phyloP scores from a whole-genome alignment of 2,113 vertebrate genomes.

The Daboia siamensis region DNA sequence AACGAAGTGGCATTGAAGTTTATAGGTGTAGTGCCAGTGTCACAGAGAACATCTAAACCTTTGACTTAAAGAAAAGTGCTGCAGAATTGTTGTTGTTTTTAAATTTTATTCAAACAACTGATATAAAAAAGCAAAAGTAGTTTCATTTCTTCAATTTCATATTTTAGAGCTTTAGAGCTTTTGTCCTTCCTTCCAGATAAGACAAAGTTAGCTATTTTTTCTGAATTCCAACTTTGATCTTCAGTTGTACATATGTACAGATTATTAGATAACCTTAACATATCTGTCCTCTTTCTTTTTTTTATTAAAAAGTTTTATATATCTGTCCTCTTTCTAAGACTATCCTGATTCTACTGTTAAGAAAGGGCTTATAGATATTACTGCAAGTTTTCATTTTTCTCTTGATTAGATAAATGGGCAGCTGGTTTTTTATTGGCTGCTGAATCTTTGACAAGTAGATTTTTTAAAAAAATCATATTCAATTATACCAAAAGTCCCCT shows the following conservation, averaged over 20 bases:
- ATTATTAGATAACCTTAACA: background rate
- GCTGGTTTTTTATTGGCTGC: background rate
- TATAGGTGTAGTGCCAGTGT: background rate
- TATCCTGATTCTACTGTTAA: background rate
- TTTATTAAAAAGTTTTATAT: too few relatives aligned
- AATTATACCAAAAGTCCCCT: background rate
- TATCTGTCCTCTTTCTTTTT: background rate
- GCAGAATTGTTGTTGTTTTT: background rate
- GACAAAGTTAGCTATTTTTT: background rate
- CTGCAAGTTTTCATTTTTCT: background rate
- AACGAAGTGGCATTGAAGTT: background rate
- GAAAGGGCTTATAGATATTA: background rate
- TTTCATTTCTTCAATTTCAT: background rate
- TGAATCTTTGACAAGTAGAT: background rate
- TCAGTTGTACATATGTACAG: background rate
- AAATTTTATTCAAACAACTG: background rate
- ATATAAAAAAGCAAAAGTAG: background rate
- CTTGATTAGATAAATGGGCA: background rate
- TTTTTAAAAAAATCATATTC: background rate
- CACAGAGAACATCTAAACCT: background rate
- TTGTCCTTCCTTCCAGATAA: background rate
- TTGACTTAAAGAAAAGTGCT: background rate
- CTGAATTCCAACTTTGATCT: background rate
- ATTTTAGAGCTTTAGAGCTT: background rate
- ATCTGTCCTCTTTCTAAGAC: background rate